Percentiles rank a stretch among this genome's conserved stretches.
These are phyloP conservation scores for Chromoteleia sp. DNA, from an alignment of 2,888 invertebrate genomes.

Conservation along the genomic window DNA sequence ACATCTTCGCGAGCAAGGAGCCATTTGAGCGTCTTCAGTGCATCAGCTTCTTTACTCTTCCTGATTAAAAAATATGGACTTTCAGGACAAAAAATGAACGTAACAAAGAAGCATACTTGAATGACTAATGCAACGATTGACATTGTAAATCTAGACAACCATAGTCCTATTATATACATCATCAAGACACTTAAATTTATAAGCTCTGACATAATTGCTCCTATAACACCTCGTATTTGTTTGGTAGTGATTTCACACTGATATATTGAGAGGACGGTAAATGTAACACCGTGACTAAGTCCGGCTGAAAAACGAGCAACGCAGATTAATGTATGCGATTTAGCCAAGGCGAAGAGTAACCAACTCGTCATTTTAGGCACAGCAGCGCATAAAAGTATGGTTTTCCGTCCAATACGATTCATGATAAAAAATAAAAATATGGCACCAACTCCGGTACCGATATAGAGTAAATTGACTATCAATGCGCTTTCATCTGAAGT, in stretches of 20 bases:
- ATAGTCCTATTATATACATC: slow-evolving; percentile 47
- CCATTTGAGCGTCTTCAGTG: slow-evolving; percentile 74
- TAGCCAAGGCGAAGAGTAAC: slow-evolving; percentile 47
- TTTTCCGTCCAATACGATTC: slow-evolving; percentile 63
- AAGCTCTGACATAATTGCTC: slow-evolving; percentile 59
- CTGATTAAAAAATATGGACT: slow-evolving; percentile 60
- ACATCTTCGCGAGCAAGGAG: slow-evolving; percentile 80
- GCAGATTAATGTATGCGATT: slow-evolving; percentile 27
- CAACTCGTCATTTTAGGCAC: slow-evolving; percentile 59
- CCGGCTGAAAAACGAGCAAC: slow-evolving; percentile 54
- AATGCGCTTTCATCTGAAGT: slow-evolving; percentile 36
- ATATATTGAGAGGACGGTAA: slow-evolving; percentile 56
- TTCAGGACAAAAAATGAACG: slow-evolving; percentile 57
- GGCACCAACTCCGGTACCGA: slow-evolving; percentile 62
- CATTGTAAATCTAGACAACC: slow-evolving; percentile 37
- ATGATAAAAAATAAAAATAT: slow-evolving; percentile 63
- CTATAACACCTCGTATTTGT: slow-evolving; percentile 58
- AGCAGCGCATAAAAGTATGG: slow-evolving; percentile 53
- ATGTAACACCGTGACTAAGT: slow-evolving; percentile 58
- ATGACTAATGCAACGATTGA: slow-evolving; percentile 46
- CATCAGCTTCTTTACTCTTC: slow-evolving; percentile 44
- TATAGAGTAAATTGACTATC: slow-evolving; percentile 59
- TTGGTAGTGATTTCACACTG: slow-evolving; percentile 63
- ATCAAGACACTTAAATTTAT: slow-evolving; percentile 51
- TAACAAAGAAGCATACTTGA: slow-evolving; percentile 47